phyloP scores from a whole-genome alignment of 64 coral and sea anemone species.

The Catalaphyllia jardinei region DNA sequence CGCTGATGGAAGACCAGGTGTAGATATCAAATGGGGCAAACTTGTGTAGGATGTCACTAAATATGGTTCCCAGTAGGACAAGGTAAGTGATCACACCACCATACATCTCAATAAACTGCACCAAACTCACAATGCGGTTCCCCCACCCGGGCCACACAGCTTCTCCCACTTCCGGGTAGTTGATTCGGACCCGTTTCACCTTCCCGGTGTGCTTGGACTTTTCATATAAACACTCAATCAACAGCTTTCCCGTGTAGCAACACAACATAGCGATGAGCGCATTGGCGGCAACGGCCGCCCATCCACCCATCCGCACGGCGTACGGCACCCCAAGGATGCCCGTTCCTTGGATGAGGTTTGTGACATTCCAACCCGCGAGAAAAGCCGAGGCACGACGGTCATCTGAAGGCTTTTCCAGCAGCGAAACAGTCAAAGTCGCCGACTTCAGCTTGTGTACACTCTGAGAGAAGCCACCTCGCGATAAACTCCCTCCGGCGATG shows the following conservation, averaged over 20 bases:
- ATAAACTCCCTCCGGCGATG: not conserved
- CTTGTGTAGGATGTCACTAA: slow-evolving; percentile 58
- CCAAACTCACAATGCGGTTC: slow-evolving; percentile 76
- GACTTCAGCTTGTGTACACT: slow-evolving; percentile 63
- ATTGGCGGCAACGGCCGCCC: slow-evolving; percentile 68
- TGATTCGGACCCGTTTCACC: slow-evolving; percentile 64
- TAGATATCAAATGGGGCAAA: slow-evolving; percentile 53
- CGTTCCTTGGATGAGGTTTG: slow-evolving; percentile 86
- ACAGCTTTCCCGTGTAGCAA: slow-evolving; percentile 82
- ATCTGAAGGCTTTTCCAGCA: slow-evolving; percentile 76
- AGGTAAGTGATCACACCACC: slow-evolving; percentile 80
- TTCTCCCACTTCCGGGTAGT: slow-evolving; percentile 88
- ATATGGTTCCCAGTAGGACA: slow-evolving; percentile 76
- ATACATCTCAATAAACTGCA: slow-evolving; percentile 93
- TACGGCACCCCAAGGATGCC: slow-evolving; percentile 84
- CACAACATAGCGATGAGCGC: slow-evolving; percentile 66
- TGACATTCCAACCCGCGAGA: slow-evolving; percentile 86
- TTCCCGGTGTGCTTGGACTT: slow-evolving; percentile 68
- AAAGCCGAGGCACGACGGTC: slow-evolving; percentile 79
- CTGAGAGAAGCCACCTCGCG: slow-evolving; percentile 46
- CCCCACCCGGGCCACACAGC: slow-evolving; percentile 88
- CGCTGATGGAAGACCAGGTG: slow-evolving; percentile 76
- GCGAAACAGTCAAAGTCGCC: slow-evolving; percentile 68
- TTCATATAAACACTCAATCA: slow-evolving; percentile 84
- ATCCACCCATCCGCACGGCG: slow-evolving; percentile 81